These are phyloP conservation scores for Agrotis puta DNA, from an alignment of 2,888 invertebrate genomes.

Conservation along the genomic window DNA sequence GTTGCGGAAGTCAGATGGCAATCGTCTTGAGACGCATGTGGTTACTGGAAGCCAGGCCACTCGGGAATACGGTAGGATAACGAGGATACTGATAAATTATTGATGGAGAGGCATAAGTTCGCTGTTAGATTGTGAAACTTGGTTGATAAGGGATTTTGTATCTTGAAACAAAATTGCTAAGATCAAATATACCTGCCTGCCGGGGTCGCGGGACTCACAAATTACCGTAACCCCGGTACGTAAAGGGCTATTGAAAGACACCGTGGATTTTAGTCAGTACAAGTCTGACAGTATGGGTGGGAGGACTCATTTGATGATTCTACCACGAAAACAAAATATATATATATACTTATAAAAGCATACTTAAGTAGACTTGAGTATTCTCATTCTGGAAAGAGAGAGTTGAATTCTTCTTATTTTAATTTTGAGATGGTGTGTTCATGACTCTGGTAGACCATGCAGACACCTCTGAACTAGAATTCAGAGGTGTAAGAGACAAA, in stretches of 20 bases:
- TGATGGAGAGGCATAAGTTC: neutral
- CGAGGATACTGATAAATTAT: conserved; percentile 12
- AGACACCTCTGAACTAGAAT: no score
- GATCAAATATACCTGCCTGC: no score
- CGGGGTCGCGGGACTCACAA: no score
- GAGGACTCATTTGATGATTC: no score
- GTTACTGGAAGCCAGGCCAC: conserved; percentile 14
- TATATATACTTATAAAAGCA: neutral
- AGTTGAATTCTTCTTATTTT: neutral
- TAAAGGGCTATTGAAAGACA: no score
- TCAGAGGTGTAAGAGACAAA: no score
- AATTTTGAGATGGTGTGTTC: no score
- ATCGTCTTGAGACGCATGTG: conserved; percentile 20
- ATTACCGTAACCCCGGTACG: no score
- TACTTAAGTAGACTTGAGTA: neutral
- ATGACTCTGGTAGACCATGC: no score
- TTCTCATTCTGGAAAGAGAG: neutral
- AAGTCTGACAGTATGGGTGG: no score
- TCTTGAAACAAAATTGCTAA: neutral
- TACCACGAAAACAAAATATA: no score
- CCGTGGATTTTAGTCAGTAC: no score
- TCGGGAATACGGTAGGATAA: conserved; percentile 2
- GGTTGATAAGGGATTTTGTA: neutral
- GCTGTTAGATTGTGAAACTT: neutral
- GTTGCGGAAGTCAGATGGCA: conserved; percentile 26